Evolutionary conservation across 35 echinoderm and acorn worm genomes (phyloP), one percentile per base, ranked within the genome.

Genomic region (Nesometra sesokonis): DNA sequence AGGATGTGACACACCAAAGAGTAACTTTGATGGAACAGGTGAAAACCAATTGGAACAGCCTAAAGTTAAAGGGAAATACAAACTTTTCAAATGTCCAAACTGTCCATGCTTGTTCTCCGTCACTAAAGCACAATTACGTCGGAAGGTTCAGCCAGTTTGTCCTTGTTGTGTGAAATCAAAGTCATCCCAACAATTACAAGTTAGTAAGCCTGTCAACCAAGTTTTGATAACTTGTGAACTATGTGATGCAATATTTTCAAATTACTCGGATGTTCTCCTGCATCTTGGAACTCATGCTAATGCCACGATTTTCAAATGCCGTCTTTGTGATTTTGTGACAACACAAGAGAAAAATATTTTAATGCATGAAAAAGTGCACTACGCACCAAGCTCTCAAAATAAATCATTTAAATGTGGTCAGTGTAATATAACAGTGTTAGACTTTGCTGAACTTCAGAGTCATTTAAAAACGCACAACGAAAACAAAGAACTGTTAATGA

Each of bases 61-160:
- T 17, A 43, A 86, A 77, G 35, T 32, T 34, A 36, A 29, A 19
- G 79, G 78, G 32, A 43, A 37, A 46, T 81, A 52, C 27, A 91
- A 82, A 76, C 84, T 99, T 8, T 90, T 90, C 85, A 94, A 99
- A 79, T 99, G 96, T 37, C 96, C 90, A 4, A 91, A 92, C 46
- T 99, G 96, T 82, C 93, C 96, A 5, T 99, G 96, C 82, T 47
- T 99, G 90, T 99, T 94, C 85, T 90, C 96, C 31, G 85, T 99
- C 5, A 85, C 34, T 4, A 87, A 88, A 37, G 86, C 77, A 47
- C 92, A 94, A 40, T 37, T 89, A 5, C 57, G 67, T 27, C 87
- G 57, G 17, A 88, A 88, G 32, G 85, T 35, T 47, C 35, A 78
- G 15, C 87, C 87, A 23, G 47, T 94, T 7, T 99, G 96, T 84